Base-by-base conservation (phyloP, 2,113 vertebrate species). In the Marmota monax region DNA sequence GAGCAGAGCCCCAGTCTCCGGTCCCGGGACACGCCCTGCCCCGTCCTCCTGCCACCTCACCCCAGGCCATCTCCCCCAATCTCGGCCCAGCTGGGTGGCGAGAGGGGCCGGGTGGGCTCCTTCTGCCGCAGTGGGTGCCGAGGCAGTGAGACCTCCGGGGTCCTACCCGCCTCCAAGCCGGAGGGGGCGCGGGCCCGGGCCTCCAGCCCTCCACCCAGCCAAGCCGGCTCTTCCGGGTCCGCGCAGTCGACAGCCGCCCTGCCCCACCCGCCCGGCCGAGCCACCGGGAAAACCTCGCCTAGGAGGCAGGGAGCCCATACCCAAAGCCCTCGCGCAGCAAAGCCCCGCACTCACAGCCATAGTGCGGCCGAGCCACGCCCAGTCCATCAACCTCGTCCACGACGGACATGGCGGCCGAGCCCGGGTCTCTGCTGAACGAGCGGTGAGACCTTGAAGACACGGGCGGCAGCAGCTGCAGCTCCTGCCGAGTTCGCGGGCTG, bases 311-410 rank as follows among this genome's bases (percentile, higher is more conserved):
- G 27, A 78, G 48, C 70, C 67, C 39, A 23, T 4, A 13, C 7
- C 39, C 77, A 8, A 20, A 39, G 10, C 8, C 25, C 84, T 77
- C 5, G 1, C 4, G 69, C 85, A 20, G 32, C 48, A 6, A 23
- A 91, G 37, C 83, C 96, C 96, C 0, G 8, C 74, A 98, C 99
- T 99, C 97, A 99, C 99, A 99, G 98, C 99, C 99, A 48, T 99
- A 99, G 96, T 99, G 98, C 12, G 99, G 99, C 92, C 99, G 98
- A 63, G 97, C 97, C 92, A 97, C 39, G 18, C 96, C 94, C 92
- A 97, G 37, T 34, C 98, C 98, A 82, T 99, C 99, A 88, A 94
- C 90, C 95, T 99, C 99, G 73, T 99, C 98, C 51, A 97, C 84
- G 69, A 89, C 82, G 96, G 99, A 98, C 99, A 99, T 99, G 98